These are phyloP conservation scores for Heterodera schachtii DNA, from an alignment of 1,140 invertebrate genomes.

Conservation along the genomic window DNA sequence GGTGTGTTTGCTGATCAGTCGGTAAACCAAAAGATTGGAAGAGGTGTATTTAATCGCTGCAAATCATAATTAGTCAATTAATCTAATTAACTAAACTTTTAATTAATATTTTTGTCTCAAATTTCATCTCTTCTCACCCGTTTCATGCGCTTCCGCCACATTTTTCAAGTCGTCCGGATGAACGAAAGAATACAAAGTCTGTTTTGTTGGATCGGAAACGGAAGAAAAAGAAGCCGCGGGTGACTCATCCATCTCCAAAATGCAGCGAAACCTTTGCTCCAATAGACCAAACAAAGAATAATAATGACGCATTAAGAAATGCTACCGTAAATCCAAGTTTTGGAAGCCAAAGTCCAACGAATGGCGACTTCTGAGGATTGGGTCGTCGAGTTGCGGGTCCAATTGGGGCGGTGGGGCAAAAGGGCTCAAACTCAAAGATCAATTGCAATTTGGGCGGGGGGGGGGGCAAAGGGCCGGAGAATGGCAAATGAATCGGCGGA, in stretches of 20 bases:
- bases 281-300: background rate
- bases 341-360: constrained; percentile 91
- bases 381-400: constrained; percentile 87
- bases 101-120: no score
- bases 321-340: constrained; percentile 80
- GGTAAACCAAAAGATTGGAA: constrained; percentile 95
- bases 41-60: constrained; percentile 95
- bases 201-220: constrained; percentile 79
- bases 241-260: constrained; percentile 66
- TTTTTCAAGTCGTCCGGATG: constrained; percentile 95
- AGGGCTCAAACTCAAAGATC: constrained; percentile 76
- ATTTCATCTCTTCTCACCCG: constrained; percentile 78
- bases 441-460: constrained; percentile 68
- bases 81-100: background rate
- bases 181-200: constrained; percentile 81
- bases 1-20: constrained; percentile 79
- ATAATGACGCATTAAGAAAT: background rate
- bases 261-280: constrained; percentile 16
- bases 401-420: constrained; percentile 89
- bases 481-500: background rate
- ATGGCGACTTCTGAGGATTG: constrained; percentile 99
- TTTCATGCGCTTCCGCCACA: constrained; percentile 96
- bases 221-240: constrained; percentile 89
- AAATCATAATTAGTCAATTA: constrained; percentile 46
- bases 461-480: background rate